phyloP scores from a whole-genome alignment of 2,888 invertebrate genomes.

The Gibbula magus region DNA sequence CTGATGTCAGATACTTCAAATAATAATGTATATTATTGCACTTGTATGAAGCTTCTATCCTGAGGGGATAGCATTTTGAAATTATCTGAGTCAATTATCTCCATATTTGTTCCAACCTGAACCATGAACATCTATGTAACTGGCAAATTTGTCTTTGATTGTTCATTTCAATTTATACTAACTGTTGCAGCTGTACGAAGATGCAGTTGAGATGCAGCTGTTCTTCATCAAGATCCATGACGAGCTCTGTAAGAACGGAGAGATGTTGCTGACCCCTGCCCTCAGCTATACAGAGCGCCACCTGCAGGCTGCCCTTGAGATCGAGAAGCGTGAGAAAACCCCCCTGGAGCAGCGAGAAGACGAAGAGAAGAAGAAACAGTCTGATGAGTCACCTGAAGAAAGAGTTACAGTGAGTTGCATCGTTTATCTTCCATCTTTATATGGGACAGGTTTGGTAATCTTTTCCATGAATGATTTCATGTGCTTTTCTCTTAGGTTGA shows the following conservation, averaged over 20 bases:
- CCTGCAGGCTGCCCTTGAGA: slow-evolving; percentile 76
- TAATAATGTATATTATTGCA: no score
- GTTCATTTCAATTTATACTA: no score
- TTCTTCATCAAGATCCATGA: slow-evolving; percentile 86
- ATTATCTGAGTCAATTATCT: no score
- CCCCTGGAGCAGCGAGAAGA: slow-evolving; percentile 75
- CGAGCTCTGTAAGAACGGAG: slow-evolving; percentile 85
- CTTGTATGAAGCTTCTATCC: no score
- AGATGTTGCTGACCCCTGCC: slow-evolving; percentile 90
- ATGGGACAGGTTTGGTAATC: not conserved
- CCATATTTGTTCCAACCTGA: no score
- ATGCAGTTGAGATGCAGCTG: slow-evolving; percentile 93
- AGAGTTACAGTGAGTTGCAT: slow-evolving; percentile 13
- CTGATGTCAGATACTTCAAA: no score
- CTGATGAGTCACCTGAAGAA: slow-evolving; percentile 56
- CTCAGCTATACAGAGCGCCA: slow-evolving; percentile 86
- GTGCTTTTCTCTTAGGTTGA: no score
- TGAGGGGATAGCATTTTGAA: no score
- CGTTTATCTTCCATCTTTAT: not conserved
- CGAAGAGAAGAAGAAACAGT: slow-evolving; percentile 65
- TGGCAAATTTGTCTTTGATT: no score
- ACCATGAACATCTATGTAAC: no score
- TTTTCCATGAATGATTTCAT: not conserved
- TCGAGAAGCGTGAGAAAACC: slow-evolving; percentile 81
- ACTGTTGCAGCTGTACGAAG: slow-evolving; percentile 91